phyloP scores from a whole-genome alignment of 2,113 vertebrate species.

The Cyphotilapia sp. region DNA sequence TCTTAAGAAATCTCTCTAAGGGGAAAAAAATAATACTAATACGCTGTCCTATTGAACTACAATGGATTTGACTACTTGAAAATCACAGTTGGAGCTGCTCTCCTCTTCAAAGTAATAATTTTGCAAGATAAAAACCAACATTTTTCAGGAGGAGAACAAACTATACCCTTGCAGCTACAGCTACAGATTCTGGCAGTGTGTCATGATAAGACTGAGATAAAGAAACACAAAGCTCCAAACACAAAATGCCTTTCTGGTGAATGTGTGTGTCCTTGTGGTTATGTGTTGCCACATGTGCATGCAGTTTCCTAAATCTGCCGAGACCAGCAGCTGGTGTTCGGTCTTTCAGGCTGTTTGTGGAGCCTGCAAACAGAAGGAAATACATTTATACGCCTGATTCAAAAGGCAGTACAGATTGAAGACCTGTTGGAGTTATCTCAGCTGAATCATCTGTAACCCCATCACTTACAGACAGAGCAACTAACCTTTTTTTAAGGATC shows the following conservation, averaged over 20 bases:
- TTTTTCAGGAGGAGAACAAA: background rate
- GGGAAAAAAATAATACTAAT: background rate
- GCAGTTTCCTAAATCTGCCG: slow-evolving; percentile 11
- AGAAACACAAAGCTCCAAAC: background rate
- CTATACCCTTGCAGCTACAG: background rate
- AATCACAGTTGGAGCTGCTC: background rate
- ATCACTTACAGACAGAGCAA: slow-evolving; percentile 7
- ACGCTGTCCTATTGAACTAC: background rate
- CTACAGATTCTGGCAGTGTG: background rate
- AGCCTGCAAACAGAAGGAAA: slow-evolving; percentile 10
- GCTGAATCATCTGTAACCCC: slow-evolving; percentile 28
- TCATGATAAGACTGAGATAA: background rate
- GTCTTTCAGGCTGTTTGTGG: slow-evolving; percentile 16
- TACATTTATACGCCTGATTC: slow-evolving; percentile 13
- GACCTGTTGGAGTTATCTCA: slow-evolving; percentile 35
- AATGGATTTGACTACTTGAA: background rate
- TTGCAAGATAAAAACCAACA: background rate
- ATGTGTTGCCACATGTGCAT: background rate
- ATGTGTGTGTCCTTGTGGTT: background rate
- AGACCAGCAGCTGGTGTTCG: background rate
- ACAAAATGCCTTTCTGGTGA: background rate
- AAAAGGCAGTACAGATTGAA: slow-evolving; percentile 34
- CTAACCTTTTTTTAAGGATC: slow-evolving; percentile 29
- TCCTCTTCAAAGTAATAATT: background rate
- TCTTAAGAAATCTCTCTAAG: background rate